phyloP scores from a whole-genome alignment of 2,797 vertebrate species.

The Syncerus caffer region DNA sequence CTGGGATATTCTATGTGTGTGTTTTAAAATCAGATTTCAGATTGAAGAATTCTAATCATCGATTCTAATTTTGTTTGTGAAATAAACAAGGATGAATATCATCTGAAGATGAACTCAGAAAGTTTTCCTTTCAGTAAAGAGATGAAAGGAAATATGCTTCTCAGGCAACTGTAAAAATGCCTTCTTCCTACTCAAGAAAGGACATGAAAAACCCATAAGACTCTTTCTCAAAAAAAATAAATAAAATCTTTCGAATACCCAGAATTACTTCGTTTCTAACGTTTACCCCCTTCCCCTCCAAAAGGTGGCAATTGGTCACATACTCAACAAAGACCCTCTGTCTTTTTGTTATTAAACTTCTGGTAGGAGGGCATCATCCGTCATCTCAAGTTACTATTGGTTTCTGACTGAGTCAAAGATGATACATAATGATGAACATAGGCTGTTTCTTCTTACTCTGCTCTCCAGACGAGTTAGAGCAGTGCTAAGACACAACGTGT shows the following conservation, averaged over 20 bases:
- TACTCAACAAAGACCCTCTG: background rate
- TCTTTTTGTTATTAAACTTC: background rate
- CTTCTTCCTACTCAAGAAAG: background rate
- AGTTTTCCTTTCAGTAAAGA: background rate
- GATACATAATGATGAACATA: background rate
- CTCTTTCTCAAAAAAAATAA: background rate
- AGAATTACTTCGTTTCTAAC: background rate
- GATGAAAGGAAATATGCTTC: background rate
- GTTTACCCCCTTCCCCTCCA: background rate
- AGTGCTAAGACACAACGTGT: background rate
- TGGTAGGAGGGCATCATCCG: background rate
- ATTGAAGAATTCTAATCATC: constrained; percentile 16
- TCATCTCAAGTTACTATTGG: background rate
- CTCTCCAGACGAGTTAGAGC: background rate
- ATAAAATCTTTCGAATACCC: background rate
- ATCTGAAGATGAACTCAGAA: background rate
- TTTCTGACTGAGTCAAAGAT: background rate
- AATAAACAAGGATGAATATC: background rate
- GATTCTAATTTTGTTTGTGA: background rate
- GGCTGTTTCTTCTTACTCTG: background rate
- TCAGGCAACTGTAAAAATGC: background rate
- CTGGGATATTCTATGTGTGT: background rate
- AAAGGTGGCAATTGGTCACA: background rate
- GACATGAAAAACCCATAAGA: background rate
- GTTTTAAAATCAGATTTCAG: background rate